Base-by-base conservation (phyloP, 2,113 vertebrate genomes). In the Oenanthe melanoleuca region DNA sequence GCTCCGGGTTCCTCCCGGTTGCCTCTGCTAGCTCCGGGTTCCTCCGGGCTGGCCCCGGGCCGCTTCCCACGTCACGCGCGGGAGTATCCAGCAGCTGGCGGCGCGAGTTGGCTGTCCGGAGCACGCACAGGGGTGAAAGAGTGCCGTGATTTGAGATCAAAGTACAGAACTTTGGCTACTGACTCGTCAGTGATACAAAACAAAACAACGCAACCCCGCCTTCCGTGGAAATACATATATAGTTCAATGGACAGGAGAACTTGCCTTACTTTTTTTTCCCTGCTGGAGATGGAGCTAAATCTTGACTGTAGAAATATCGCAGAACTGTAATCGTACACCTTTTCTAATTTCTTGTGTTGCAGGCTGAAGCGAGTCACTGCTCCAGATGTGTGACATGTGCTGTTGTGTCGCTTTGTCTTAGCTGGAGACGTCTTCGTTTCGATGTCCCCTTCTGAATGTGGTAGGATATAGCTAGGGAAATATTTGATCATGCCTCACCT, bases 391-490 rank as follows among this genome's bases (percentile, higher is more conserved):
- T 91, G 92, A 81, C 31, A 23, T 24, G n/a, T 56, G 63, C 90
- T 56, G 42, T 73, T 52, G 45, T 3, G 0, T 16, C 69, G 94
- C 61, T 57, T 44, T 93, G 81, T 72, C 94, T 38, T 89, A 94
- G 63, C 28, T 1, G 40, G 81, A 89, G 80, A 22, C 6, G 2
- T 11, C 59, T 20, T 53, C 9, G 0, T 92, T 56, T 86, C 24
- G 59, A 47, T 91, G 72, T 88, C 50, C 37, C 18, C 92, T 88
- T 60, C 82, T 91, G 85, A 95, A 88, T 21, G 86, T 95, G 95
- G 92, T 97, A 95, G 90, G 88, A 73, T 91, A 94, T 96, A 89
- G 78, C 92, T 93, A 90, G 88, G 80, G 91, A 64, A 78, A 8
- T 89, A 86, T 6, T 86, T 95, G 92, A 88, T 92, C 88, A 83